Conservation (phyloP, 64 coral and sea anemone genomes). For the Acropora yongei region DNA sequence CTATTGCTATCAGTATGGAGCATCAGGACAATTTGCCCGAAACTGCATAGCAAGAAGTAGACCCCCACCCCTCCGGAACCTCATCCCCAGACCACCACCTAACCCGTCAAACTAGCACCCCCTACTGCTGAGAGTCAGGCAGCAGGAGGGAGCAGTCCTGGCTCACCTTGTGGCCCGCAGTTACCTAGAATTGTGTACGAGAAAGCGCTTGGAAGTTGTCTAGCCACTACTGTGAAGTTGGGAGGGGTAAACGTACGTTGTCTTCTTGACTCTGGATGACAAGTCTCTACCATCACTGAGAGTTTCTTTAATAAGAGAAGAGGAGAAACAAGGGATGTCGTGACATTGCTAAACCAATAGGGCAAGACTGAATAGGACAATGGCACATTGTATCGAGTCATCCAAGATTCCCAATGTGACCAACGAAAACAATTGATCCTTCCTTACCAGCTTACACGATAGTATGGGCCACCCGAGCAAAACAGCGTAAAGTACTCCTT, state of each 20-base stretch:
- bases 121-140: conserved; percentile 33
- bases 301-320: conserved; percentile 43
- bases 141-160: conserved; percentile 34
- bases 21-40: neutral
- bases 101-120: conserved; percentile 43
- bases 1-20: conserved; percentile 2
- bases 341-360: neutral
- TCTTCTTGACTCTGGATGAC: conserved; percentile 64
- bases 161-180: conserved; percentile 17
- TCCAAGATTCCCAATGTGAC: neutral
- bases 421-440: neutral
- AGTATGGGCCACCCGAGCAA: neutral
- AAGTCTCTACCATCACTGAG: conserved; percentile 66
- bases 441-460: neutral
- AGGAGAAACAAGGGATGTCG: neutral
- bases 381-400: neutral
- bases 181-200: conserved; percentile 49
- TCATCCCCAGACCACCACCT: neutral
- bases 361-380: neutral
- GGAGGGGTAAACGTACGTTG: conserved; percentile 50
- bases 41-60: neutral
- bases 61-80: neutral
- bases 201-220: conserved; percentile 70
- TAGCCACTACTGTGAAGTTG: conserved; percentile 41
- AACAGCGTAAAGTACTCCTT: neutral